phyloP scores from a whole-genome alignment of 2,797 vertebrate species.

The Cercopithecus neglectus region DNA sequence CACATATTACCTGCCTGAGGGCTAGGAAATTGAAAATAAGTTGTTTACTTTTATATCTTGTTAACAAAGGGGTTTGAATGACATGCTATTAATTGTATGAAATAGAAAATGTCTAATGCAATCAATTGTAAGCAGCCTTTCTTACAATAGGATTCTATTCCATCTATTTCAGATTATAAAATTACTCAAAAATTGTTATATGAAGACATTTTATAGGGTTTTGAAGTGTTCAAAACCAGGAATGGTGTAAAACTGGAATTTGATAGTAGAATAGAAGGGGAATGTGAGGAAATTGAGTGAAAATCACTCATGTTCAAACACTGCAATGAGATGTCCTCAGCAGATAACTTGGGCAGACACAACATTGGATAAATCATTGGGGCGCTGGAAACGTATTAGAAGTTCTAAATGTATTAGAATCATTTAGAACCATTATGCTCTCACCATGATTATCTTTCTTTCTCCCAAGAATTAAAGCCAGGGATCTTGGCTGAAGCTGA shows the following conservation, averaged over 20 bases:
- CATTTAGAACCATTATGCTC: neutral
- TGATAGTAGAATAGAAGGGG: neutral
- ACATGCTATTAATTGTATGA: conserved; percentile 66
- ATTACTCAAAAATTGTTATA: conserved; percentile 21
- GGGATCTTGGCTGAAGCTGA: neutral
- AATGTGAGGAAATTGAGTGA: neutral
- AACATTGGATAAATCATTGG: neutral
- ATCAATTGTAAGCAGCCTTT: conserved; percentile 45
- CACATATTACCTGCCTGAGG: conserved; percentile 37
- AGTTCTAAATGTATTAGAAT: neutral
- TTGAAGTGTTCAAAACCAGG: neutral
- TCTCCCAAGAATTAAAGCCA: neutral
- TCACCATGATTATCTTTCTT: neutral
- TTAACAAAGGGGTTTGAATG: conserved; percentile 60
- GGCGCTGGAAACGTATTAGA: neutral
- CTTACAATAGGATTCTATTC: neutral
- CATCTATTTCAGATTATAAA: conserved; percentile 44
- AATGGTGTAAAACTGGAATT: neutral
- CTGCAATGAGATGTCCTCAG: neutral
- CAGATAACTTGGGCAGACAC: neutral
- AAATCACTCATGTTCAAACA: neutral
- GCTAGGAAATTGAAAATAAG: conserved; percentile 64
- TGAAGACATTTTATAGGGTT: neutral
- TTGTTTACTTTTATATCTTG: conserved; percentile 62
- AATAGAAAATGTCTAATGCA: conserved; percentile 67